Base-by-base conservation (phyloP, 2,113 vertebrate species). In the Dicrurus megarhynchus region DNA sequence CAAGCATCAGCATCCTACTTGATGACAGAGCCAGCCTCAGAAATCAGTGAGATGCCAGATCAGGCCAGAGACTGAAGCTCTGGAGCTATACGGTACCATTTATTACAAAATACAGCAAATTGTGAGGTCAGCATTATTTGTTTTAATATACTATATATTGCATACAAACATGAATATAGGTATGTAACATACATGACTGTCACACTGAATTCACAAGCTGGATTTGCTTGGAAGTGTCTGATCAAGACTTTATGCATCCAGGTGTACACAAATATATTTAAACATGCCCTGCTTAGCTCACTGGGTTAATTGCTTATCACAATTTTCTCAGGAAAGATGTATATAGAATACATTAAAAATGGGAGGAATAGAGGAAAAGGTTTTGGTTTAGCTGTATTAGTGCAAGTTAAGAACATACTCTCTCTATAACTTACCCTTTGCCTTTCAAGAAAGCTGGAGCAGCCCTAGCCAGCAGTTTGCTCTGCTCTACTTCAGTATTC, bases 381-480 rank as follows among this genome's bases (percentile, higher is more conserved):
- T 52, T 88, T 65, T 88, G 39, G 70, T 95, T 98, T 97, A 98
- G 97, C 96, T 93, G 41, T 74, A 88, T 98, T 98, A 98, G 96
- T 95, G 91, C 65, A 95, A 76, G 53, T 65, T 94, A 73, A 2
- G 28, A 94, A 94, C 60, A 93, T 91, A 97, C 70, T 96, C 97
- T 97, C 95, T 97, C 88, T 97, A 92, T 84, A 93, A 99, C 99
- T 99, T 99, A 99, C 99, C 99, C 99, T 98, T 98, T 99, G 89
- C 99, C 99, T 98, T 98, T 99, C 96, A 99, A 98, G 98, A 99
- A 98, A 98, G 98, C 98, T 79, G 99, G 98, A 97, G 98, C 98
- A 82, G 98, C 98, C 98, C 97, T 98, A 97, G 98, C 98, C 98
- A 99, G 97, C 77, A 97, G 97, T 98, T 98, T 99, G 98, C 93